These are phyloP conservation scores for Cryptocephalus primarius DNA, from an alignment of 2,888 invertebrate genomes.

Conservation along the genomic window DNA sequence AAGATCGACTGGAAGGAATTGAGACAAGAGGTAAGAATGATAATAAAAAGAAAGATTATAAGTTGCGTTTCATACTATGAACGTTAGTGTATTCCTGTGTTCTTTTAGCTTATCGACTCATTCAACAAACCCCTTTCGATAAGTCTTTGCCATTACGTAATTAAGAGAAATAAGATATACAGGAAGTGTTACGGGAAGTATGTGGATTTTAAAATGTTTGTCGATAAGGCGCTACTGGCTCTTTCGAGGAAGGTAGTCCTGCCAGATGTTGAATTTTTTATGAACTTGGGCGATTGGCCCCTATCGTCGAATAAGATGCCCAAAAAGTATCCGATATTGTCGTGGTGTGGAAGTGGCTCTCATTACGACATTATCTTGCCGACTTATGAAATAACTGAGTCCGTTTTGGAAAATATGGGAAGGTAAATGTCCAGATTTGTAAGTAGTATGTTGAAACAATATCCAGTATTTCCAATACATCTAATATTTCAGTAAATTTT, in stretches of 20 bases:
- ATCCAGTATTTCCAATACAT: too few species aligned
- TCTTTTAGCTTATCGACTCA: conserved; percentile 41
- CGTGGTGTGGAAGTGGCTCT: conserved; percentile 90
- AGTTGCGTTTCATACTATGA: too few species aligned
- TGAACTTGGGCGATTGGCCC: conserved; percentile 96
- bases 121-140: conserved; percentile 71
- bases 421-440: conserved; percentile 42
- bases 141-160: conserved; percentile 82
- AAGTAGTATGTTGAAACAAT: too few species aligned
- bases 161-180: conserved; percentile 73
- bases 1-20: conserved; percentile 58
- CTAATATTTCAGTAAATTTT: too few species aligned
- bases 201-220: conserved; percentile 92
- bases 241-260: conserved; percentile 67
- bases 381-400: conserved; percentile 90
- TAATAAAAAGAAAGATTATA: too few species aligned
- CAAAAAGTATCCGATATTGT: conserved; percentile 70
- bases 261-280: conserved; percentile 82
- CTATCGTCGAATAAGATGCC: conserved; percentile 43
- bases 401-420: conserved; percentile 87
- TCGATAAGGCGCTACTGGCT: conserved; percentile 77
- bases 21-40: conserved; percentile 33
- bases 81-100: neutral
- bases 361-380: conserved; percentile 86
- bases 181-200: conserved; percentile 88